These are phyloP conservation scores for Hypotaenidia okinawae DNA, from an alignment of 2,797 vertebrate genomes.

Conservation along the genomic window DNA sequence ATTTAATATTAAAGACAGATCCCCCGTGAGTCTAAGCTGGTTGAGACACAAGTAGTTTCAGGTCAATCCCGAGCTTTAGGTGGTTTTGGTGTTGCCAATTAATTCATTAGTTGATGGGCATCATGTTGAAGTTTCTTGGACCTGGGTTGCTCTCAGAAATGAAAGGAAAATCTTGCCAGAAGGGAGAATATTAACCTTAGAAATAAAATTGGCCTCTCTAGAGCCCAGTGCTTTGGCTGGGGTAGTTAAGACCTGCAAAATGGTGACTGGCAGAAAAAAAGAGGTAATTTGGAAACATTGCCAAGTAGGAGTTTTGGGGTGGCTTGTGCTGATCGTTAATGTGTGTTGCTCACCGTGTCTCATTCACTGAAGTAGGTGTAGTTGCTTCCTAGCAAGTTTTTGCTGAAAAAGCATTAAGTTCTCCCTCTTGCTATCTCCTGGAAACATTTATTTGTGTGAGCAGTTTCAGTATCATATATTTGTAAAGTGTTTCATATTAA, in stretches of 20 bases:
- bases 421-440: background rate
- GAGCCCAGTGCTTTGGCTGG: background rate
- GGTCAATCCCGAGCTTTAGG: background rate
- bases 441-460: background rate
- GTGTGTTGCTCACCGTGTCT: background rate
- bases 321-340: background rate
- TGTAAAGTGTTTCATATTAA: background rate
- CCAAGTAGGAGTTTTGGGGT: background rate
- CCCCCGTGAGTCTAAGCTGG: background rate
- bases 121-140: background rate
- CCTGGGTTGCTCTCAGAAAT: constrained; percentile 10
- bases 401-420: background rate
- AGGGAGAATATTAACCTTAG: constrained; percentile 15
- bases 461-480: background rate
- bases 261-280: background rate
- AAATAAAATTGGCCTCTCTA: background rate
- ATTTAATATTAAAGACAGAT: background rate
- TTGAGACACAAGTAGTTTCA: background rate
- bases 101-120: constrained; percentile 6
- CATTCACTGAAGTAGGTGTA: background rate
- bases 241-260: background rate
- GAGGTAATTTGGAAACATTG: background rate
- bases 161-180: constrained; percentile 7
- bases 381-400: background rate
- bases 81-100: background rate